Base-by-base conservation (phyloP, 1,140 invertebrate genomes). In the Rhizoglyphus robini region DNA sequence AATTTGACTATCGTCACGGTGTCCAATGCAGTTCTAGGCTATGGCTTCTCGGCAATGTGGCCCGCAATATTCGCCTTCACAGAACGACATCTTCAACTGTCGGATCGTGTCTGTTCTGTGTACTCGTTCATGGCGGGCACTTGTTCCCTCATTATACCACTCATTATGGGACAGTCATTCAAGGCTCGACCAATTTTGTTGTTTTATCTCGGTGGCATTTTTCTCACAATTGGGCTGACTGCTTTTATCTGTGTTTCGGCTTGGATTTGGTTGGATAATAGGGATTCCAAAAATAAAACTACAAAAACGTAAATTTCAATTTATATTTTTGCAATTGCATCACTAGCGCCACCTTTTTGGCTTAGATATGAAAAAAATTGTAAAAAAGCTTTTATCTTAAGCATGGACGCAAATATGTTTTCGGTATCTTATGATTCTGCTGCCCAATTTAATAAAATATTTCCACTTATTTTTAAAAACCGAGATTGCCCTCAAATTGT, bases 21-120 rank as follows among this genome's bases (percentile, higher is more conserved):
- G 8, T 8, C 8, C 8, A 11, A 5, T 8, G 51, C 51, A 8
- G 20, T 32, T 8, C 8, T 54, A 15, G 51, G 51, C 51, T 54
- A 27, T 32, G 51, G 51, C 51, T 54, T 11, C 20, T 54, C 51
- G 51, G 51, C 51, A 32, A 47, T 46, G 36, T 63, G 36, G 31
- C 36, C 61, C 3, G 61, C 61, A 29, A 49, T 63, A 11, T 36
- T 63, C 11, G 61, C 61, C 8, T 63, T 63, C 8, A 29, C 61
- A n/a, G 61, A 54, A 57, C 3, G n/a, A 25, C 61, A 63, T 46
- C 13, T 54, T 46, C 18, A 23, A 25, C 5, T 63, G 36, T 25
- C 61, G 13, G 32, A 63, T 5, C n/a, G 13, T 27, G 32, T 63
- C 23, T 15, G 61, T 11, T 36, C 61, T 4, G 4, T 63, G 4